Evolutionary conservation across 1,140 invertebrate genomes (phyloP).

Genomic region (Tetragnatha versicolor): DNA sequence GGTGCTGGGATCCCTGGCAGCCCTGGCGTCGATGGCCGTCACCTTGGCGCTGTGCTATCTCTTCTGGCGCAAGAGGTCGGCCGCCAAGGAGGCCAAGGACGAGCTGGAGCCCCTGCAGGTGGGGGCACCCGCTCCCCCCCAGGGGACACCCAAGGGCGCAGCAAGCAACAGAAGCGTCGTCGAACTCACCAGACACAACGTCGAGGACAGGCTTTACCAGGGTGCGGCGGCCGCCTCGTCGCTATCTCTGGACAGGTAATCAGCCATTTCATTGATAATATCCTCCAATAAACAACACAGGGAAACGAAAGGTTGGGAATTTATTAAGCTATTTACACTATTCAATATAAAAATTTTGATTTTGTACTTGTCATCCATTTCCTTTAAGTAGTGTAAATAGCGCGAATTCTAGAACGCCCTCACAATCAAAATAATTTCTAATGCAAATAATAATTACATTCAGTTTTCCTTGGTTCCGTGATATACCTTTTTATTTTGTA

Average conservation of each 20-base stretch:
- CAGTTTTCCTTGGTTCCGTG: too few relatives aligned
- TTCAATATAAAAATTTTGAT: too few relatives aligned
- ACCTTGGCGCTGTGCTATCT: slow-evolving; percentile 64
- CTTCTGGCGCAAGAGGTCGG: slow-evolving; percentile 48
- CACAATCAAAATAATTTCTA: too few relatives aligned
- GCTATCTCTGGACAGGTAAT: slow-evolving; percentile 50
- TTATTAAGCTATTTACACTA: too few relatives aligned
- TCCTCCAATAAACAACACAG: too few relatives aligned
- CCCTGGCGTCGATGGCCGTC: slow-evolving; percentile 65
- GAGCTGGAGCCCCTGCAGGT: slow-evolving; percentile 45
- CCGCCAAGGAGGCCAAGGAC: slow-evolving; percentile 44
- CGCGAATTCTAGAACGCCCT: too few relatives aligned
- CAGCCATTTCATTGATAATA: too few relatives aligned
- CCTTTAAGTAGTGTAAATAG: too few relatives aligned
- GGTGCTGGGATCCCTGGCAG: slow-evolving; percentile 66
- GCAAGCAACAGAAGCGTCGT: slow-evolving; percentile 40
- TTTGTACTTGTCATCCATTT: too few relatives aligned
- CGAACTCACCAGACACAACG: slow-evolving; percentile 55
- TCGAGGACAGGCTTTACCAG: slow-evolving; percentile 52
- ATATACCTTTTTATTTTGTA: too few relatives aligned
- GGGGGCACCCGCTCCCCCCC: not conserved
- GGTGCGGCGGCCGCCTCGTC: slow-evolving; percentile 36
- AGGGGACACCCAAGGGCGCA: slow-evolving; percentile 13
- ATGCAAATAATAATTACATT: too few relatives aligned
- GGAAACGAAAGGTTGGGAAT: too few relatives aligned